Conservation (phyloP, 1,140 invertebrate genomes). For the Leptopilina clavipes region DNA sequence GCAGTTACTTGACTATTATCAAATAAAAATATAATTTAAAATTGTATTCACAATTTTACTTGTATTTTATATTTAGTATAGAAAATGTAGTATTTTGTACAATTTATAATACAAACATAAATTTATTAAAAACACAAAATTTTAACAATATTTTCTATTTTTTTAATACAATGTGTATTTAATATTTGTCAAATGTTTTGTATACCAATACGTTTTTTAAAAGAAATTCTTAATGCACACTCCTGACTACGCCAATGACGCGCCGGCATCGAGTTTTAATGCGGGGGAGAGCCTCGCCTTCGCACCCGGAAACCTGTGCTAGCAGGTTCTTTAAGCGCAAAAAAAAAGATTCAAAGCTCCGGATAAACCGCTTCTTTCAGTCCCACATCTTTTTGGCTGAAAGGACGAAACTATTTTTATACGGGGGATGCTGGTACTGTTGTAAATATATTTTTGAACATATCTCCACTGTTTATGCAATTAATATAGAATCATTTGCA, state of each 20-base stretch:
- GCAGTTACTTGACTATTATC: too few species aligned
- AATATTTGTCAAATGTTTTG: too few species aligned
- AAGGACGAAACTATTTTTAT: neutral
- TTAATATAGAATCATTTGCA: neutral
- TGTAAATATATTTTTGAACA: conserved; percentile 24
- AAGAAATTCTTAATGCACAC: conserved; percentile 65
- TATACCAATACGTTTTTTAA: neutral
- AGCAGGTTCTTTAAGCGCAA: conserved; percentile 57
- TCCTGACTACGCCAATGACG: conserved; percentile 67
- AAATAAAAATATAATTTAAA: too few species aligned
- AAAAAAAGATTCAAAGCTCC: neutral
- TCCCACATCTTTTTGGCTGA: conserved; percentile 15
- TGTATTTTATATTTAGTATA: too few species aligned
- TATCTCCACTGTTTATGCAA: neutral
- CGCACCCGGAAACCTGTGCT: conserved; percentile 67
- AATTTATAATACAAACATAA: too few species aligned
- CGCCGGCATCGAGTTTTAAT: conserved; percentile 52
- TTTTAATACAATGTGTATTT: too few species aligned
- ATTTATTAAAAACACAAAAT: too few species aligned
- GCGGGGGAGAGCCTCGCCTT: conserved; percentile 58
- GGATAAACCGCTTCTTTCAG: neutral
- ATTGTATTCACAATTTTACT: too few species aligned
- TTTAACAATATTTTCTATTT: too few species aligned
- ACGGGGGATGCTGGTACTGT: neutral
- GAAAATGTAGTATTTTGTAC: too few species aligned